These are phyloP conservation scores for Pseudobourletiella spinata DNA, from an alignment of 1,140 invertebrate genomes.

Conservation along the genomic window DNA sequence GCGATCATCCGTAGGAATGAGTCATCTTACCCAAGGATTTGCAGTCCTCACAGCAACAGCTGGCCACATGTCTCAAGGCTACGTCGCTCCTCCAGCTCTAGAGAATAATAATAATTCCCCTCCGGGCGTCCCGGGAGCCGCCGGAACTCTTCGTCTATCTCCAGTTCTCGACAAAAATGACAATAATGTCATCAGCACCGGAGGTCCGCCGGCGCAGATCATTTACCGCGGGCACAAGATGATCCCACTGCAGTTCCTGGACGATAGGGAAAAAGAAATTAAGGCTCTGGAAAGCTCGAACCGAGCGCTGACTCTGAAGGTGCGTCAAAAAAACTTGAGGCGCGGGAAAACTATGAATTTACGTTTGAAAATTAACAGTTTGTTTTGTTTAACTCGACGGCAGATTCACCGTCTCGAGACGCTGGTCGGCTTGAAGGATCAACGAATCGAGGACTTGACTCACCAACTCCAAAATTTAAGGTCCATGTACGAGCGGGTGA, in stretches of 20 bases:
- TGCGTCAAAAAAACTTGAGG: conserved; percentile 17
- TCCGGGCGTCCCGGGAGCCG: too few species aligned
- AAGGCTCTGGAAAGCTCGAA: conserved; percentile 15
- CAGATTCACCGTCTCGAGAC: conserved; percentile 21
- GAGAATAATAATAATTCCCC: not conserved
- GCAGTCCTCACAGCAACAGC: not conserved
- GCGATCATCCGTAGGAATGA: not conserved
- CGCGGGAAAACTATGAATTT: conserved; percentile 24
- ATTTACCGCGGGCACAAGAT: conserved; percentile 33
- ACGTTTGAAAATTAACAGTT: not conserved
- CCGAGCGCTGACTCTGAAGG: conserved; percentile 17
- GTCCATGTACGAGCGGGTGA: conserved; percentile 16
- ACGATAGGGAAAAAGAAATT: conserved; percentile 25
- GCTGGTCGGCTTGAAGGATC: conserved; percentile 27
- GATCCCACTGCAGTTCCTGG: conserved; percentile 19
- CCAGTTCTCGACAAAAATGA: conserved; percentile 4
- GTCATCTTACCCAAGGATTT: not conserved
- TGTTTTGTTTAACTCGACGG: not conserved
- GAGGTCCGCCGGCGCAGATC: conserved; percentile 23
- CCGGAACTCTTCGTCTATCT: not conserved
- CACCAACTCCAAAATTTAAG: conserved; percentile 22
- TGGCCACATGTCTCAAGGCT: not conserved
- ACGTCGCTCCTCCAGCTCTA: not conserved
- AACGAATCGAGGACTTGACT: conserved; percentile 29
- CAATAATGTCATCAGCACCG: not conserved